phyloP scores from a whole-genome alignment of 2,113 vertebrate species.

The Microtus montanus region DNA sequence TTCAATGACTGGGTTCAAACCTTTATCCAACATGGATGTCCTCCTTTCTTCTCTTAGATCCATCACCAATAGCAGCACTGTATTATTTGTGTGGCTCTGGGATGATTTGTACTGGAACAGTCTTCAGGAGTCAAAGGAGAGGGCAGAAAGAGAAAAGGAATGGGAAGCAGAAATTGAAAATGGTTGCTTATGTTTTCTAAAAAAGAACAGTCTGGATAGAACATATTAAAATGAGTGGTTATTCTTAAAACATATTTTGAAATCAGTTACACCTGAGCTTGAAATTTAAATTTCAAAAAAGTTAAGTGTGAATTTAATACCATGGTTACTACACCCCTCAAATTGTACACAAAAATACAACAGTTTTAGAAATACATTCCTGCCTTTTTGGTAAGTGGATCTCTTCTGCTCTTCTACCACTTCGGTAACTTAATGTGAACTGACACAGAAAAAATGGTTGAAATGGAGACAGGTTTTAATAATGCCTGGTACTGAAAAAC shows the following conservation, averaged over 20 bases:
- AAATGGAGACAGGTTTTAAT: not conserved
- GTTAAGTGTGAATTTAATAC: not conserved
- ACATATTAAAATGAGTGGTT: not conserved
- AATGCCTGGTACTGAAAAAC: not conserved
- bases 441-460: not conserved
- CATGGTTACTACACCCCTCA: too few relatives aligned
- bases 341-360: not conserved
- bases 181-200: not conserved
- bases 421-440: not conserved
- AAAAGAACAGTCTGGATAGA: not conserved
- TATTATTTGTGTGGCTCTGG: not conserved
- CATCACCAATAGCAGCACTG: too few relatives aligned
- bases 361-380: not conserved
- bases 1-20: not conserved
- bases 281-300: not conserved
- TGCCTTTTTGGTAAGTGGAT: not conserved
- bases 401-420: not conserved
- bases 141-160: not conserved
- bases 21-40: not conserved
- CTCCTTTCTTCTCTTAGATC: not conserved
- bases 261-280: not conserved
- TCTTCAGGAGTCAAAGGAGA: slow-evolving; percentile 1
- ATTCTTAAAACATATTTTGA: not conserved
- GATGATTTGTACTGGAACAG: not conserved
- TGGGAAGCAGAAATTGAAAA: not conserved